phyloP scores from a whole-genome alignment of 2,797 vertebrate species.

The Anolis apletophallus region DNA sequence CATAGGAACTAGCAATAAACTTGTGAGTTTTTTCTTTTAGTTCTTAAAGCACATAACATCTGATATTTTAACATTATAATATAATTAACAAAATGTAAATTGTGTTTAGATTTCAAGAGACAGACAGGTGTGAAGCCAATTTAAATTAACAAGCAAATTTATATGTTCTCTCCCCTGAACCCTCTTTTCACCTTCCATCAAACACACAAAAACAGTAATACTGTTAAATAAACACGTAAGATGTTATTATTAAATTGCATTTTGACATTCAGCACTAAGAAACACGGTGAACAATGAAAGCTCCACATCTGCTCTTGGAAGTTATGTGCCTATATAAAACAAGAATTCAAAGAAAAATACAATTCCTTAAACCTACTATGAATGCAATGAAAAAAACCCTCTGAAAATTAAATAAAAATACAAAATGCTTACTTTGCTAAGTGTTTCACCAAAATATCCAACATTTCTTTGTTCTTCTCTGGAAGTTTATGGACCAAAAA shows the following conservation, averaged over 20 bases:
- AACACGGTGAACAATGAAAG: slow-evolving; percentile 62
- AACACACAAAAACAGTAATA: slow-evolving; percentile 63
- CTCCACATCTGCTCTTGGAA: slow-evolving; percentile 58
- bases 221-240: slow-evolving; percentile 70
- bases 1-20: slow-evolving; percentile 29
- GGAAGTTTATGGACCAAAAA: slow-evolving; percentile 96
- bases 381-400: not conserved
- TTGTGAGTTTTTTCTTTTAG: slow-evolving; percentile 32
- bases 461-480: slow-evolving; percentile 93
- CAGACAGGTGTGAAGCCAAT: slow-evolving; percentile 69
- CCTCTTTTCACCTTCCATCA: slow-evolving; percentile 69
- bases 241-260: slow-evolving; percentile 68
- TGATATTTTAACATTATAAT: slow-evolving; percentile 19
- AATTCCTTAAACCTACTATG: slow-evolving; percentile 12
- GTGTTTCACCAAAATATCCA: slow-evolving; percentile 95
- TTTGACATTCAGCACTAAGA: slow-evolving; percentile 70
- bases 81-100: slow-evolving; percentile 54
- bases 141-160: slow-evolving; percentile 72
- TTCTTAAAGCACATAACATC: slow-evolving; percentile 56
- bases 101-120: slow-evolving; percentile 58
- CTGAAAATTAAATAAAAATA: slow-evolving; percentile 42
- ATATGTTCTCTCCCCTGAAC: slow-evolving; percentile 43
- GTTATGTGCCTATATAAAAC: slow-evolving; percentile 48
- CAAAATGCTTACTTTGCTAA: slow-evolving; percentile 91
- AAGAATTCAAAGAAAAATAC: slow-evolving; percentile 32